phyloP scores from a whole-genome alignment of 2,888 invertebrate species.

The Villa cingulata region DNA sequence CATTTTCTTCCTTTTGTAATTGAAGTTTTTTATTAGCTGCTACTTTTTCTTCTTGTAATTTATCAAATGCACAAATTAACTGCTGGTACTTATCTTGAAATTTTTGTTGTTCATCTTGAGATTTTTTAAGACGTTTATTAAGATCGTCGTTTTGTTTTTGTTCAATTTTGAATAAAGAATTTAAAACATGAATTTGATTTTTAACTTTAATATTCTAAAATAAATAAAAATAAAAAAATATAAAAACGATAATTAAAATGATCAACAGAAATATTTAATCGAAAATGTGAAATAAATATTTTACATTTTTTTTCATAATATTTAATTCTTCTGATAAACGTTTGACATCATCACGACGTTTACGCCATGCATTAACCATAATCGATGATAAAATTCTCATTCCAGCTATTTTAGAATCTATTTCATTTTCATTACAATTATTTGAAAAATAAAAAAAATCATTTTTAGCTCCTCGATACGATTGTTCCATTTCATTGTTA shows the following conservation, averaged over 20 bases:
- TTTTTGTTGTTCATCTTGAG: slow-evolving; percentile 17
- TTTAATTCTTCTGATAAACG: slow-evolving; percentile 18
- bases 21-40: slow-evolving; percentile 11
- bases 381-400: slow-evolving; percentile 24
- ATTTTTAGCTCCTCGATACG: not conserved
- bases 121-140: slow-evolving; percentile 19
- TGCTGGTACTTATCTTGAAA: slow-evolving; percentile 19
- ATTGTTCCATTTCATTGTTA: not conserved
- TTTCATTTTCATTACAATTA: not conserved
- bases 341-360: slow-evolving; percentile 22
- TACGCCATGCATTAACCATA: slow-evolving; percentile 29
- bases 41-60: slow-evolving; percentile 17
- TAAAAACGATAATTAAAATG: not conserved
- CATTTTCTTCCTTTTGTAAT: slow-evolving; percentile 20
- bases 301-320: slow-evolving; percentile 20
- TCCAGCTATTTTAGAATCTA: slow-evolving; percentile 21
- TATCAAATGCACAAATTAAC: slow-evolving; percentile 18
- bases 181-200: slow-evolving; percentile 24
- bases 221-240: not conserved
- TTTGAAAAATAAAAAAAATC: not conserved
- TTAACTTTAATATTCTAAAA: slow-evolving; percentile 21
- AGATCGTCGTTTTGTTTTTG: slow-evolving; percentile 26
- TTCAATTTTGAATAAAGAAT: slow-evolving; percentile 25
- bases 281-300: slow-evolving; percentile 5
- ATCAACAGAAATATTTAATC: no score